These are phyloP conservation scores for Eristalinus aeneus DNA, from an alignment of 2,888 invertebrate genomes.

Conservation along the genomic window DNA sequence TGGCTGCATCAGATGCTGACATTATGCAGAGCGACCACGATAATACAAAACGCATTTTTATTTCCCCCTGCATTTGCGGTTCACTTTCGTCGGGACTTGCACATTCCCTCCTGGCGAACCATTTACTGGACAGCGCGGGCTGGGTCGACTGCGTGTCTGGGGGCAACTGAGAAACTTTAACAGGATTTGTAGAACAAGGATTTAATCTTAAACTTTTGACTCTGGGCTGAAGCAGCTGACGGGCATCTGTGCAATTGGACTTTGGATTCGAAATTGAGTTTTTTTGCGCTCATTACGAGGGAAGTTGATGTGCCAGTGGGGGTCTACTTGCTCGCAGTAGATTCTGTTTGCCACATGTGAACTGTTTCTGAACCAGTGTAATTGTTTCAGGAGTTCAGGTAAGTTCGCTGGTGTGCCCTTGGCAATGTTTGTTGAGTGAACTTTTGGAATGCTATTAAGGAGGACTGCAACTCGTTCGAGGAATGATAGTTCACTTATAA, in stretches of 20 bases:
- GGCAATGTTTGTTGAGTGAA: neutral
- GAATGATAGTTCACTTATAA: neutral
- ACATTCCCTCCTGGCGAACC: neutral
- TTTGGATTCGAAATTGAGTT: neutral
- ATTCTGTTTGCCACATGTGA: neutral
- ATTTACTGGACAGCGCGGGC: neutral
- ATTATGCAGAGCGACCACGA: conserved; percentile 44
- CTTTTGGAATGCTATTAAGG: neutral
- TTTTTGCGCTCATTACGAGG: neutral
- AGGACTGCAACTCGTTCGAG: too few relatives aligned
- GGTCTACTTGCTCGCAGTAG: neutral
- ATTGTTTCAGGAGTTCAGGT: neutral
- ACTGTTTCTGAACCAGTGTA: neutral
- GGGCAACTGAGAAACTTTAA: neutral
- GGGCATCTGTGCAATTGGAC: neutral
- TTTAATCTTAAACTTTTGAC: neutral
- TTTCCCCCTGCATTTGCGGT: conserved; percentile 26
- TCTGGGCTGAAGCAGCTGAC: neutral
- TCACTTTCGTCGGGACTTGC: neutral
- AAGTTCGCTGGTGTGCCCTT: neutral
- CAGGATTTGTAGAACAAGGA: neutral
- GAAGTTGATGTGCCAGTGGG: neutral
- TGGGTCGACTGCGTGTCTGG: neutral
- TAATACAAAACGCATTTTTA: conserved; percentile 51
- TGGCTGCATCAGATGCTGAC: conserved; percentile 50